Conservation (phyloP, 1,140 invertebrate species). For the Euwallacea similis region DNA sequence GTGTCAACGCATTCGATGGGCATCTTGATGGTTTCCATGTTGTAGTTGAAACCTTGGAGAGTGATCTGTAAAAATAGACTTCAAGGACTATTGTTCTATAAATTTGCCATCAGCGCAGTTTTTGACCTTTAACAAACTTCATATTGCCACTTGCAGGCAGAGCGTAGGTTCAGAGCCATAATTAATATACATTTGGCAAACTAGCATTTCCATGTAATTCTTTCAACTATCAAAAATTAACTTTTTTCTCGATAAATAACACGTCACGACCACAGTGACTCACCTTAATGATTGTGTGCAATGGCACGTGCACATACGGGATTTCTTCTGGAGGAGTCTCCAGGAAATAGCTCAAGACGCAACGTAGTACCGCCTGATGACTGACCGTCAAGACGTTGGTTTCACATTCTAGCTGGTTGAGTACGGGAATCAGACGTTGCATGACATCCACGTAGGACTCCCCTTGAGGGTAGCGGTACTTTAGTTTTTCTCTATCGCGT, state of each 20-base stretch:
- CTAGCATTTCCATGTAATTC: too few relatives aligned
- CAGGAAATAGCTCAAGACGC: slow-evolving; percentile 87
- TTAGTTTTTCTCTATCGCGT: slow-evolving; percentile 88
- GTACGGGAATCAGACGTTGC: slow-evolving; percentile 77
- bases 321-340: slow-evolving; percentile 77
- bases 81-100: neutral
- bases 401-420: slow-evolving; percentile 78
- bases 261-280: neutral
- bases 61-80: slow-evolving; percentile 57
- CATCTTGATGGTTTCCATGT: slow-evolving; percentile 77
- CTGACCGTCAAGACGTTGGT: slow-evolving; percentile 86
- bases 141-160: too few relatives aligned
- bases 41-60: slow-evolving; percentile 80
- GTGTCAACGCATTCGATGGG: slow-evolving; percentile 86
- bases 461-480: slow-evolving; percentile 90
- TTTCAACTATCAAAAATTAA: neutral
- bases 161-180: too few relatives aligned
- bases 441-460: slow-evolving; percentile 90
- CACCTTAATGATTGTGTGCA: slow-evolving; percentile 86
- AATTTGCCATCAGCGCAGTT: too few relatives aligned
- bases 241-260: neutral
- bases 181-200: too few relatives aligned
- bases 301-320: slow-evolving; percentile 87
- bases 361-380: slow-evolving; percentile 90
- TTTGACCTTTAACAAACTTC: too few relatives aligned